Evolutionary conservation across 1,140 invertebrate genomes (phyloP).

Genomic region (Formica exsecta): DNA sequence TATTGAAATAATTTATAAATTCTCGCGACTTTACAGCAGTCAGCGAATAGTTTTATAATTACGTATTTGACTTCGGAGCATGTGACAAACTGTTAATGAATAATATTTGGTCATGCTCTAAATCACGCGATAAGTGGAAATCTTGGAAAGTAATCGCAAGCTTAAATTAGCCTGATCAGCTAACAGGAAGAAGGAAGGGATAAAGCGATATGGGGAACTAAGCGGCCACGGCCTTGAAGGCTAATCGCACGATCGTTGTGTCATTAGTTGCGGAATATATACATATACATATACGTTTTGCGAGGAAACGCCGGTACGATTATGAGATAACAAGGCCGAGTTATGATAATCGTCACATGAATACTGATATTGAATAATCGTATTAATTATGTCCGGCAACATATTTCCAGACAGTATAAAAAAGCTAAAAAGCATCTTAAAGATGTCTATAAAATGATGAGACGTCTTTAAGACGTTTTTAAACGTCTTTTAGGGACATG

Average conservation of each 20-base stretch:
- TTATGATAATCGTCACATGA: constrained; percentile 26
- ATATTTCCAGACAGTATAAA: background rate
- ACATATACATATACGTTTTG: background rate
- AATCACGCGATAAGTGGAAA: constrained; percentile 40
- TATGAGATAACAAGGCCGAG: constrained; percentile 32
- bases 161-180: constrained; percentile 39
- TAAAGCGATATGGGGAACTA: constrained; percentile 45
- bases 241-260: constrained; percentile 64
- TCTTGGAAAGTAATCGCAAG: constrained; percentile 48
- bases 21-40: background rate
- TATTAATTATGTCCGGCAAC: constrained; percentile 30
- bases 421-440: no score
- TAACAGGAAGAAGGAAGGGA: constrained; percentile 4
- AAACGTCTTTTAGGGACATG: no score
- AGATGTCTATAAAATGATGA: no score
- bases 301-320: constrained; percentile 33
- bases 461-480: no score
- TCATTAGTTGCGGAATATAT: constrained; percentile 55
- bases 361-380: constrained; percentile 49
- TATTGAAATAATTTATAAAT: background rate
- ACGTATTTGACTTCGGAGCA: background rate
- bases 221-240: constrained; percentile 72
- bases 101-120: background rate
- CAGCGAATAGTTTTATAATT: background rate
- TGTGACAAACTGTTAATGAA: constrained; percentile 4